These are phyloP conservation scores for Amphimallon solstitiale DNA, from an alignment of 2,888 invertebrate genomes.

Conservation along the genomic window DNA sequence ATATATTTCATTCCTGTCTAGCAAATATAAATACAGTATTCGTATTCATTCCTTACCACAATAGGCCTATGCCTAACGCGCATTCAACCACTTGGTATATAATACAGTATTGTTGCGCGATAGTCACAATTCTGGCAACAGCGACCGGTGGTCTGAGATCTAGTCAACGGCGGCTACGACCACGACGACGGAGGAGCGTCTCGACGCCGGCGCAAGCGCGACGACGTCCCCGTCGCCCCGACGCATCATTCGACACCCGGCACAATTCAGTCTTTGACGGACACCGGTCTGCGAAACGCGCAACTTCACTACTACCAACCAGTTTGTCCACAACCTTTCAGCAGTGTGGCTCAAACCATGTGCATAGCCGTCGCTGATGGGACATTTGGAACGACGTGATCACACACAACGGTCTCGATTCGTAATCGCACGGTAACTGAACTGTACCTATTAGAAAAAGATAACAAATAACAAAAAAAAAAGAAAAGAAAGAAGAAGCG, in stretches of 20 bases:
- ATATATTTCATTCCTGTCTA: too few relatives aligned
- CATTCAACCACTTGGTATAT: constrained; percentile 5
- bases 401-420: too few relatives aligned
- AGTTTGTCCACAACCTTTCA: constrained; percentile 43
- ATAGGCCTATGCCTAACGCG: too few relatives aligned
- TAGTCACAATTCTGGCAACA: constrained; percentile 27
- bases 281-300: too few relatives aligned
- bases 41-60: too few relatives aligned
- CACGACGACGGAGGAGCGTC: constrained; percentile 43
- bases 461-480: too few relatives aligned
- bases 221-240: constrained; percentile 43
- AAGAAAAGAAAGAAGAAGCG: too few relatives aligned
- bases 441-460: background rate
- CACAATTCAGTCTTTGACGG: constrained; percentile 50
- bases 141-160: constrained; percentile 18
- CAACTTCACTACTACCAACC: constrained; percentile 43
- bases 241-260: constrained; percentile 44
- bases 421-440: constrained; percentile 1
- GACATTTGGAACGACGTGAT: constrained; percentile 41
- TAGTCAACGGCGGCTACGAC: constrained; percentile 32
- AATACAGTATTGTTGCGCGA: constrained; percentile 9
- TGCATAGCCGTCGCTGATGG: constrained; percentile 48
- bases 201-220: constrained; percentile 50
- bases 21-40: too few relatives aligned
- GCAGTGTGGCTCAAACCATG: constrained; percentile 51